Evolutionary conservation across 1,140 invertebrate species (phyloP).

Genomic region (Rhysida immarginata): DNA sequence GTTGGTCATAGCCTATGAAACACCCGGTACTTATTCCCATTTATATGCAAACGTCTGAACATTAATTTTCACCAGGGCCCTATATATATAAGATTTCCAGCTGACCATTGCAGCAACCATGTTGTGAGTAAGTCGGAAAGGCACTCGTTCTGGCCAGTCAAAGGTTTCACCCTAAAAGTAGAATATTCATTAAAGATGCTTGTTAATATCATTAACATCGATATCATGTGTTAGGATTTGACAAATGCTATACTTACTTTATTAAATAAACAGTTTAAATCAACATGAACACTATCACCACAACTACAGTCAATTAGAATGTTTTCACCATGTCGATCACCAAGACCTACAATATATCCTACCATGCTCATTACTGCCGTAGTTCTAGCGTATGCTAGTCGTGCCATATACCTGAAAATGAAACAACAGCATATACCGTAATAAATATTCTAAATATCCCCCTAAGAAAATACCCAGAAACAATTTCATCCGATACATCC

Average conservation of each 20-base stretch:
- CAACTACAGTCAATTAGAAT: slow-evolving; percentile 79
- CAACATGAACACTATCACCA: slow-evolving; percentile 91
- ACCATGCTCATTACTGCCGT: slow-evolving; percentile 96
- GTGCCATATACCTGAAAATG: slow-evolving; percentile 52
- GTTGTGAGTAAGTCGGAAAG: slow-evolving; percentile 92
- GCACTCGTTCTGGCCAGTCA: slow-evolving; percentile 81
- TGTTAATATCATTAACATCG: not conserved
- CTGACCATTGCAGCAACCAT: slow-evolving; percentile 79
- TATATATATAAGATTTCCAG: too few species aligned
- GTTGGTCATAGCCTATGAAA: too few species aligned
- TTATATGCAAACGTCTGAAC: too few species aligned
- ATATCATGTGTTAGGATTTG: not conserved
- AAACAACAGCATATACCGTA: not conserved
- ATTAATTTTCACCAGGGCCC: too few species aligned
- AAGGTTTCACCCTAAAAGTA: slow-evolving; percentile 55
- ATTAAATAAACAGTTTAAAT: slow-evolving; percentile 97
- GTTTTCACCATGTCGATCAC: slow-evolving; percentile 96
- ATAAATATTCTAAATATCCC: not conserved
- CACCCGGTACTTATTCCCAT: too few species aligned
- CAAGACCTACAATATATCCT: slow-evolving; percentile 90
- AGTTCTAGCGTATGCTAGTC: slow-evolving; percentile 73
- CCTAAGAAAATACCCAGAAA: not conserved
- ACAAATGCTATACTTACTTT: slow-evolving; percentile 34
- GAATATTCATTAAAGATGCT: not conserved
- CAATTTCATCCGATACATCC: not conserved